Evolutionary conservation across 1,140 invertebrate species (phyloP), one percentile per base, ranked within the genome.

Genomic region (Neodiprion pinetum): DNA sequence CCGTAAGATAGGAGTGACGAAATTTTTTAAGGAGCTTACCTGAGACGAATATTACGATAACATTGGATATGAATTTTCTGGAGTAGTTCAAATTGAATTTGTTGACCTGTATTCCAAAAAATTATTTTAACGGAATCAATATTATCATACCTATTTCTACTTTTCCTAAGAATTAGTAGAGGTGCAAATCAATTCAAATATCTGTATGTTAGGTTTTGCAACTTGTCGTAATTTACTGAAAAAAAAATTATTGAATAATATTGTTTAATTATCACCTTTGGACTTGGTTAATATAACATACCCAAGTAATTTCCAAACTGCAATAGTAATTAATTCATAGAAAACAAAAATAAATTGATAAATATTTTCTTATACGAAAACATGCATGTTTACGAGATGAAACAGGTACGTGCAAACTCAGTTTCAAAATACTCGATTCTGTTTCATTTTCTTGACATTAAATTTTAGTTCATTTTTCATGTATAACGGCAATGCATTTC

Each of bases 401-500:
- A 72, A 77, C 84, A 87, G 86, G 86, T 87, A 87, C 84, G 82
- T 85, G 79, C 77, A 80, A 77, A 79, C 80, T 80, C 79, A 77
- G 77, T 81, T 84, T 79, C 77, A 78, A 82, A 77, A 80, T 73
- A 78, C 66, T 82, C 82, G 77, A 82, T 75, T 78, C 79, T 79
- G 78, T 75, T 81, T 14, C 53, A 61, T 61, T 61, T 61, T 61
- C n/a, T 14, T 61, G n/a, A 61, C n/a, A 61, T 14, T 61, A 61
- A 14, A 9, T 14, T 61, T 61, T 61, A 14, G 53, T 61, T 61
- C 50, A 69, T 48, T 74, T 68, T 74, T 21, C 70, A 40, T 53
- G 65, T 80, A 75, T 80, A 80, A 82, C 78, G 81, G 81, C 82
- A 85, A 88, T 86, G 84, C 86, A 88, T 86, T 88, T 88, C 85